These are phyloP conservation scores for Rallus limicola DNA, from an alignment of 2,113 vertebrate genomes.

Conservation along the genomic window DNA sequence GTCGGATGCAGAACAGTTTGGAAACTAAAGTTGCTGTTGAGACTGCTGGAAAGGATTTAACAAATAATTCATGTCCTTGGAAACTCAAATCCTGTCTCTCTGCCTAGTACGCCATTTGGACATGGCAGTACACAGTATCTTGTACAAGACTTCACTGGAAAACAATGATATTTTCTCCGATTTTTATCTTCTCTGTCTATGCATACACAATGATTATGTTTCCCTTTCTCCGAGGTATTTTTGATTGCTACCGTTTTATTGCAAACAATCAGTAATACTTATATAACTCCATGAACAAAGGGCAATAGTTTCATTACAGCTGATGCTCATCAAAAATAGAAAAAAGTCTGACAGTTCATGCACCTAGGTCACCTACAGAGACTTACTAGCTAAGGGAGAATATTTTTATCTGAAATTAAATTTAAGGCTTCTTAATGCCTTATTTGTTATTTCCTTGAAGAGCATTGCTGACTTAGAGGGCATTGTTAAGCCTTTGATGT, in stretches of 20 bases:
- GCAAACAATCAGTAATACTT: slow-evolving; percentile 48
- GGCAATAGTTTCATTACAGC: background rate
- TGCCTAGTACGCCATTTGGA: background rate
- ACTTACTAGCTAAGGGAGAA: background rate
- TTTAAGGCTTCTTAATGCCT: background rate
- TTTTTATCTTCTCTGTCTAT: slow-evolving; percentile 58
- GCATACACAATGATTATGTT: slow-evolving; percentile 7
- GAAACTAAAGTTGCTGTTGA: background rate
- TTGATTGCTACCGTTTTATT: slow-evolving; percentile 26
- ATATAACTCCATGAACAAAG: background rate
- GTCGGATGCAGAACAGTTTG: background rate
- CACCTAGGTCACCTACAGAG: background rate
- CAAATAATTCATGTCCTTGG: background rate
- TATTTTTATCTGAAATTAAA: background rate
- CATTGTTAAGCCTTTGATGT: slow-evolving; percentile 29
- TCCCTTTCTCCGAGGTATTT: slow-evolving; percentile 45
- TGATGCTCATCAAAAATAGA: background rate
- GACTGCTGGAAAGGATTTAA: background rate
- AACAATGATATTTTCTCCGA: slow-evolving; percentile 41
- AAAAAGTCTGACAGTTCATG: background rate
- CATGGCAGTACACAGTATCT: background rate
- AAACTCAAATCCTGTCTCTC: background rate
- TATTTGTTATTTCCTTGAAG: slow-evolving; percentile 40
- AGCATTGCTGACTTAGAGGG: slow-evolving; percentile 11
- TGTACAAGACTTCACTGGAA: slow-evolving; percentile 20